Evolutionary conservation across 2,797 vertebrate species (phyloP), one percentile per base, ranked within the genome.

Genomic region (Anomalospiza imberbis): DNA sequence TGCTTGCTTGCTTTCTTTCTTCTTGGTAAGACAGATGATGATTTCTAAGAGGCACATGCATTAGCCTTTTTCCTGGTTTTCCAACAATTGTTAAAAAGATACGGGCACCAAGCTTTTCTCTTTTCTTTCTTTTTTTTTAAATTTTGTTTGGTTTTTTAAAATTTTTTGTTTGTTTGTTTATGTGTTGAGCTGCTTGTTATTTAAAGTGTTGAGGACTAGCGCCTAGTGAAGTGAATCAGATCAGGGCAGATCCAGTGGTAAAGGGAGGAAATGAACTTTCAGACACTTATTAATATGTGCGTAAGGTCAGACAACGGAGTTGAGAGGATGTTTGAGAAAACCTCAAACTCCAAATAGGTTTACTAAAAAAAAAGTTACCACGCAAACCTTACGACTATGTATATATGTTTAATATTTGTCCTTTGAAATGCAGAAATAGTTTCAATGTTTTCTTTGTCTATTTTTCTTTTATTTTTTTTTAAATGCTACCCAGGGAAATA

Each of bases 391-490:
- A 98, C 98, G 98, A 95, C 97, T 94, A 95, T 98, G 98, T 98
- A 98, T 98, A 98, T 98, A 98, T 98, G 98, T 99, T 98, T 98
- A 98, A 99, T 98, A 99, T 98, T 98, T 98, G 98, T 98, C 97
- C 98, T 98, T 98, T 98, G 97, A 98, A 98, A 98, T 98, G 97
- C 97, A 98, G 97, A 98, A 98, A 98, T 98, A 98, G 98, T 98
- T 98, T 98, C 96, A 98, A 97, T 98, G 98, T 98, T 98, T 97
- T 97, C 97, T 98, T 98, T 98, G 97, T 98, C 98, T 98, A 97
- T 98, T 98, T 98, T 98, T 98, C 94, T 97, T 95, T 47, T 57
- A 97, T 58, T 79, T 82, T 88, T 98, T 98, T 98, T 98, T 97
- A 77, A 98, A 98, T 97, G 96, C 98, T 98, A 98, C 98, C 98